Evolutionary conservation across 2,113 vertebrate species (phyloP), one percentile per base, ranked within the genome.

Genomic region (Pleuronectes platessa): DNA sequence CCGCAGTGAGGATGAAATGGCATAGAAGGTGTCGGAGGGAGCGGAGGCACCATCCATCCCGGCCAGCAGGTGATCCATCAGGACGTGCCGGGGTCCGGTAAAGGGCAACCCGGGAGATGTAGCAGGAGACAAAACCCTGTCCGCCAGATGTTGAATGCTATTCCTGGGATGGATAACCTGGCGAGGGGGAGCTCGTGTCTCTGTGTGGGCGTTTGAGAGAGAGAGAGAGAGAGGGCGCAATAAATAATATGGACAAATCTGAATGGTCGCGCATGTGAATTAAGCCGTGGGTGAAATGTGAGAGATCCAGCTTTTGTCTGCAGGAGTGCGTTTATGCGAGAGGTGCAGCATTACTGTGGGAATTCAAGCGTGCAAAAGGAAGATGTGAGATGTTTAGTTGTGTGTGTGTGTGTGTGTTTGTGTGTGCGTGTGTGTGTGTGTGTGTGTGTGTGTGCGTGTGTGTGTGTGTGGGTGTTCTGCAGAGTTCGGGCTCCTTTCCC

Each of bases 41-140:
- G 65, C 61, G 51, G 72, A 74, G 64, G 61, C 40, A 23, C 69
- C 81, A 92, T 92, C 91, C 86, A 92, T 90, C 81, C 84, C 54
- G 9, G 76, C 68, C 61, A 27, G 20, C 71, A 66, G 82, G 92
- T 82, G 88, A 93, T 92, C 88, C 84, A 92, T 92, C 91, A 93
- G 83, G n/a, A 81, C 1, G 21, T 3, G 58, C 64, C 17, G 64
- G 81, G 85, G 85, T 86, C 73, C 71, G 49, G 68, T 64, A 89
- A 90, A 92, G 93, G 89, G 78, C 87, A 87, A 75, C 71, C 67
- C 66, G 1, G 80, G 82, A 89, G 80, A 87, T 82, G 80, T 84
- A 71, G 83, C 63, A 58, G 68, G 74, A 86, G 81, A 84, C 80
- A 26, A 74, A 86, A 61, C 70, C 63, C 84, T 84, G 81, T 83